Evolutionary conservation across 2,113 vertebrate genomes (phyloP).

Genomic region (Marmota flaviventris): DNA sequence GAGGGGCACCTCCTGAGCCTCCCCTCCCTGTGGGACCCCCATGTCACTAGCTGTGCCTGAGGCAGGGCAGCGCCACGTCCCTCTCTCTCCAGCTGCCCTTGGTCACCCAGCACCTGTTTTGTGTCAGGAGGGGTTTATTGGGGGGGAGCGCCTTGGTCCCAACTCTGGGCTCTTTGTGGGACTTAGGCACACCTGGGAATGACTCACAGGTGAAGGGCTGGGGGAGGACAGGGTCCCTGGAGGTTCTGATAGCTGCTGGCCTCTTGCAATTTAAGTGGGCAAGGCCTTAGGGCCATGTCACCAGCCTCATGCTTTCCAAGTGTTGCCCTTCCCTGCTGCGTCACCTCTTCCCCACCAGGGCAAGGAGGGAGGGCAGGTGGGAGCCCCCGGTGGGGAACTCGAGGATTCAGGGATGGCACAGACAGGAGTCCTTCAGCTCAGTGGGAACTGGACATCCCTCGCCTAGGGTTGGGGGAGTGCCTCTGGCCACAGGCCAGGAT

Average conservation of each 20-base stretch:
- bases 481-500: background rate
- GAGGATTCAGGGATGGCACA: accelerated
- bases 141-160: background rate
- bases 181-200: accelerated
- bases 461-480: background rate
- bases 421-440: background rate
- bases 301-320: background rate
- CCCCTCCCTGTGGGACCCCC: background rate
- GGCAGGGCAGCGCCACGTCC: no score
- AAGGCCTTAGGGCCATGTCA: no score
- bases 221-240: accelerated
- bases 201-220: accelerated
- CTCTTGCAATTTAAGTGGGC: accelerated
- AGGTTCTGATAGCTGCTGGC: background rate
- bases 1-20: accelerated
- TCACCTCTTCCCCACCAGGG: accelerated
- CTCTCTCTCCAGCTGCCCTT: accelerated
- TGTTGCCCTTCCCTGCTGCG: accelerated
- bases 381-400: background rate
- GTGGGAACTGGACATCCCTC: accelerated
- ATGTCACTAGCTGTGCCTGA: no score
- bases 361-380: accelerated
- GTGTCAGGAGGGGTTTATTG: background rate
- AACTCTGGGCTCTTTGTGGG: background rate
- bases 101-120: accelerated